These are phyloP conservation scores for Leptinotarsa haldemani DNA, from an alignment of 2,888 invertebrate species.

Conservation along the genomic window DNA sequence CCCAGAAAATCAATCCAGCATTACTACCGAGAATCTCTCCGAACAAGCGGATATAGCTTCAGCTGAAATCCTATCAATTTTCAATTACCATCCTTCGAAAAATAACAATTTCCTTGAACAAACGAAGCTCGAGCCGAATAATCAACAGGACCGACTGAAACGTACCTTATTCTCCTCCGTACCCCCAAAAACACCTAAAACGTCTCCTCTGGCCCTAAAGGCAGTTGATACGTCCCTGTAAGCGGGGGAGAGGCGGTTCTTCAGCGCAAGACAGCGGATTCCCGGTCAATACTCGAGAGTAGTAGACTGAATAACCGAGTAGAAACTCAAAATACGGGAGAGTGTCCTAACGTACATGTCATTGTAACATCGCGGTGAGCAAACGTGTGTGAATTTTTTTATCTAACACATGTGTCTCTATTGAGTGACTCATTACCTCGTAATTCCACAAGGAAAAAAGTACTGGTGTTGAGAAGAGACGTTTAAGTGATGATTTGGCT, in stretches of 20 bases:
- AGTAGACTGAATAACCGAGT: conserved; percentile 21
- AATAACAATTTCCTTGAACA: conserved; percentile 21
- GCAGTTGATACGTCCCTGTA: conserved; percentile 40
- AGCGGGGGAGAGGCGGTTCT: conserved; percentile 42
- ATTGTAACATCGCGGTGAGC: conserved; percentile 19
- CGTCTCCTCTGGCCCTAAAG: conserved; percentile 20
- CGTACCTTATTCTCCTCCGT: not conserved
- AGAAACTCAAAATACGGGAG: conserved; percentile 28
- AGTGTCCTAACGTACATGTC: conserved; percentile 20
- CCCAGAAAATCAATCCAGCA: not conserved
- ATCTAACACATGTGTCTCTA: conserved; percentile 17
- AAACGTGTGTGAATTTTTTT: conserved; percentile 25
- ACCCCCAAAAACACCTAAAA: conserved; percentile 20
- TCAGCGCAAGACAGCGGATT: conserved; percentile 50
- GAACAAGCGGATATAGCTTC: not conserved
- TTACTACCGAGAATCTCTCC: not conserved
- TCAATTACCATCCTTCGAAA: conserved; percentile 14
- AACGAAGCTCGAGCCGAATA: conserved; percentile 16
- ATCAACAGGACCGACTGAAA: conserved; percentile 9
- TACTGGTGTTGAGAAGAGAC: conserved; percentile 1
- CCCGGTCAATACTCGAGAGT: conserved; percentile 50
- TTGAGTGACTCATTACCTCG: conserved; percentile 6
- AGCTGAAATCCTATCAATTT: conserved; percentile 26
- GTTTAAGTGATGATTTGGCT: conserved; percentile 22
- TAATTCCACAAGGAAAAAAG: not conserved